These are phyloP conservation scores for Dromius quadrimaculatus DNA, from an alignment of 2,888 invertebrate genomes.

Conservation along the genomic window DNA sequence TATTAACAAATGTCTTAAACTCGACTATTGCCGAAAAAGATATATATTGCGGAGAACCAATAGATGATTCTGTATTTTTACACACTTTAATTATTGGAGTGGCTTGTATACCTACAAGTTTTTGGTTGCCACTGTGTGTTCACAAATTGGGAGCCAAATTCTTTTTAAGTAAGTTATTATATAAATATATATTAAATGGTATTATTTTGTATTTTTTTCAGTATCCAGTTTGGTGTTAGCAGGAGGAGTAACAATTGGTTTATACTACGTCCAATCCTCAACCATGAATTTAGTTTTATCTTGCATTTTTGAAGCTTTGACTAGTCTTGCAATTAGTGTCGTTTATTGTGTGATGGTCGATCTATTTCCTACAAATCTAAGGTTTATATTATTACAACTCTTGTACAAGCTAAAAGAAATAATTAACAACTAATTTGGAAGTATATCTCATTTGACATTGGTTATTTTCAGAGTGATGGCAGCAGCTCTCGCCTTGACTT, in stretches of 20 bases:
- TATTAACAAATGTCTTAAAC: conserved; percentile 66
- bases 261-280: conserved; percentile 81
- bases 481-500: conserved; percentile 81
- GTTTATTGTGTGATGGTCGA: conserved; percentile 86
- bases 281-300: conserved; percentile 80
- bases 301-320: conserved; percentile 83
- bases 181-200: conserved; percentile 68
- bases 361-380: conserved; percentile 84
- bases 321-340: conserved; percentile 83
- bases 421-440: neutral
- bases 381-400: conserved; percentile 66
- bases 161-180: conserved; percentile 76
- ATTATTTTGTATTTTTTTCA: no score
- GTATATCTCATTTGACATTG: no score
- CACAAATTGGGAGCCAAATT: conserved; percentile 85
- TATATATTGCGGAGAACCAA: conserved; percentile 74
- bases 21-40: conserved; percentile 59
- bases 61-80: conserved; percentile 77
- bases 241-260: conserved; percentile 78
- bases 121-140: conserved; percentile 83
- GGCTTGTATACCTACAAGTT: conserved; percentile 84
- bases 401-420: neutral
- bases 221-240: conserved; percentile 82
- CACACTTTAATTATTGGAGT: conserved; percentile 85
- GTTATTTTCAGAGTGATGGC: conserved; percentile 82